These are phyloP conservation scores for Anthophora plumipes DNA, from an alignment of 2,888 invertebrate genomes.

Conservation along the genomic window DNA sequence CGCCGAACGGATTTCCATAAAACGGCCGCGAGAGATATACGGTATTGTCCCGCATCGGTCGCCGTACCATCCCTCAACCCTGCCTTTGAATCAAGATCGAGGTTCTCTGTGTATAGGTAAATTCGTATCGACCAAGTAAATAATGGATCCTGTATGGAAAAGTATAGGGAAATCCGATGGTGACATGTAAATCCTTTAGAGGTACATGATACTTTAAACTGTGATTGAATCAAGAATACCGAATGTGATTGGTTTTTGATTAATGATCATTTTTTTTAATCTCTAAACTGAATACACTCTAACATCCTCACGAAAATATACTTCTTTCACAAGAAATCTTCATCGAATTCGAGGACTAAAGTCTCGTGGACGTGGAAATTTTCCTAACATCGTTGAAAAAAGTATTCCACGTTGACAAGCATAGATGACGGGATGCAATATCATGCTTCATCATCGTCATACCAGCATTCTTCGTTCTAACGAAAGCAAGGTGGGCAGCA, in stretches of 20 bases:
- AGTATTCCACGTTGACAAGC: slow-evolving; percentile 65
- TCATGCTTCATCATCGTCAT: slow-evolving; percentile 63
- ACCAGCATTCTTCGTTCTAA: slow-evolving; percentile 68
- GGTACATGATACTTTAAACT: not conserved
- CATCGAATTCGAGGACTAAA: not conserved
- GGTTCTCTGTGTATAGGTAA: slow-evolving; percentile 65
- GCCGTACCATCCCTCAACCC: slow-evolving; percentile 69
- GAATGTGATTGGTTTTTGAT: too few relatives aligned
- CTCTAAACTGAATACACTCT: too few relatives aligned
- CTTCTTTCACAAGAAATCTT: not conserved
- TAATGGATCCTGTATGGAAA: slow-evolving; percentile 71
- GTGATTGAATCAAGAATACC: not conserved
- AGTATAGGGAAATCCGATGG: slow-evolving; percentile 43
- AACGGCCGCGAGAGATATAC: slow-evolving; percentile 75
- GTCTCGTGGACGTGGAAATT: not conserved
- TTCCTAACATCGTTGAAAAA: slow-evolving; percentile 35
- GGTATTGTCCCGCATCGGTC: slow-evolving; percentile 69
- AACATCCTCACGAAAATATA: not conserved
- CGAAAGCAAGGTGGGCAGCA: slow-evolving; percentile 62
- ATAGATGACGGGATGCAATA: slow-evolving; percentile 57
- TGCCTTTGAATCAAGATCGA: slow-evolving; percentile 76
- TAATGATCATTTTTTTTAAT: too few relatives aligned
- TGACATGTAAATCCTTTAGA: slow-evolving; percentile 16
- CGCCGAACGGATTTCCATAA: slow-evolving; percentile 83
- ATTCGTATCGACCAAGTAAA: slow-evolving; percentile 74